Evolutionary conservation across 2,113 vertebrate species (phyloP).

Genomic region (Megaleporinus macrocephalus): DNA sequence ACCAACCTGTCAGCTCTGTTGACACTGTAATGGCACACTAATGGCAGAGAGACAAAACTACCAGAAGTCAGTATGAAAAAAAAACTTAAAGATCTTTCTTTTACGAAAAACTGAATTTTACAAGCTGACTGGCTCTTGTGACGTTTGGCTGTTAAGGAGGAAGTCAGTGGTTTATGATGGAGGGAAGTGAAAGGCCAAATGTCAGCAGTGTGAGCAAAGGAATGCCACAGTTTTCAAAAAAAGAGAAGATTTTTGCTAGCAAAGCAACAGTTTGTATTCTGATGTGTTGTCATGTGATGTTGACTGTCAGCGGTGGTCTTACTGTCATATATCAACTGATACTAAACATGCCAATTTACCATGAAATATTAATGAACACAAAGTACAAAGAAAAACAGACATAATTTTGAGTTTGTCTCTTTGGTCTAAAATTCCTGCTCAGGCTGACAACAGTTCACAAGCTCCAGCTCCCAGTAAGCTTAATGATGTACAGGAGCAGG

Average conservation of each 20-base stretch:
- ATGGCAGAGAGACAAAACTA: neutral
- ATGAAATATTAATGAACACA: neutral
- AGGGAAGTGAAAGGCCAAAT: conserved; percentile 36
- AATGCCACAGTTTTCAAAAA: conserved; percentile 30
- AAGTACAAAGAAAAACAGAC: neutral
- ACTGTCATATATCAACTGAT: neutral
- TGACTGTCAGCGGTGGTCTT: too few relatives aligned
- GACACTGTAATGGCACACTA: neutral
- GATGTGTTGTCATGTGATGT: neutral
- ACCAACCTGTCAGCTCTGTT: neutral
- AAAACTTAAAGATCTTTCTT: neutral
- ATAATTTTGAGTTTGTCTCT: neutral
- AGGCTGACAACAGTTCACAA: conserved; percentile 69
- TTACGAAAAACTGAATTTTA: neutral
- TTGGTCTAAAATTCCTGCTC: neutral
- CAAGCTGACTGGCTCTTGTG: neutral
- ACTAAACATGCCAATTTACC: too few relatives aligned
- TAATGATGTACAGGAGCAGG: conserved; percentile 76
- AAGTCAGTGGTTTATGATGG: conserved; percentile 11
- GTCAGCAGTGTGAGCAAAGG: conserved; percentile 30
- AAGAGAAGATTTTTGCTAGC: neutral
- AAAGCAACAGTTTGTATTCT: neutral
- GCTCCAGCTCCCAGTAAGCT: conserved; percentile 62
- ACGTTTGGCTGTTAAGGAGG: conserved; percentile 31
- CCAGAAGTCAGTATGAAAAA: neutral